These are phyloP conservation scores for Macropus fuliginosus DNA, from an alignment of 2,797 vertebrate genomes.

Conservation along the genomic window DNA sequence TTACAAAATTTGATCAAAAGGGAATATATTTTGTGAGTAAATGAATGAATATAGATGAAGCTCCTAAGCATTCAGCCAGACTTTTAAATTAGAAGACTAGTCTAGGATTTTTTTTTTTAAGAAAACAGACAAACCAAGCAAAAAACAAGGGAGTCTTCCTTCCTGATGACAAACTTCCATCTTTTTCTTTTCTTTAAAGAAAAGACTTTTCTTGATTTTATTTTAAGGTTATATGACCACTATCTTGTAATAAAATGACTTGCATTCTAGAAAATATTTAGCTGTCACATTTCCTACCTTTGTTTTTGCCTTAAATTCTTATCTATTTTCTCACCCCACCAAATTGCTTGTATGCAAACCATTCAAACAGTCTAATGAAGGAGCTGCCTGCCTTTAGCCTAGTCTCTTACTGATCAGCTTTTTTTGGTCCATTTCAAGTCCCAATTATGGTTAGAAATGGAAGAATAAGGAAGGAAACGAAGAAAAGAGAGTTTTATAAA, in stretches of 20 bases:
- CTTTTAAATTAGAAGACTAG: neutral
- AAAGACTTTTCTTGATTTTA: neutral
- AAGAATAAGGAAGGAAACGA: neutral
- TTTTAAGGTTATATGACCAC: neutral
- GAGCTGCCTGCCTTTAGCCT: neutral
- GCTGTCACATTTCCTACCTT: neutral
- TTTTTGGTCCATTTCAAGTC: neutral
- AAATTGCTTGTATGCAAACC: neutral
- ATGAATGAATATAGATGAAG: neutral
- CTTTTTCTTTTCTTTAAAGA: neutral
- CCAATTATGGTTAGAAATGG: neutral
- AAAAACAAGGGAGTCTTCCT: neutral
- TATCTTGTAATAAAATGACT: neutral
- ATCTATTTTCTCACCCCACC: neutral
- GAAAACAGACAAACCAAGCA: neutral
- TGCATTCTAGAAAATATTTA: neutral
- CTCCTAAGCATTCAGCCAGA: neutral
- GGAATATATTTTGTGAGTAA: constrained; percentile 19
- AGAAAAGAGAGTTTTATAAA: neutral
- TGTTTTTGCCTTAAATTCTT: neutral
- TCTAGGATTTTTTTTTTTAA: neutral
- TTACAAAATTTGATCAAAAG: neutral
- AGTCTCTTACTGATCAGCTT: neutral
- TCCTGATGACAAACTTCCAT: neutral
- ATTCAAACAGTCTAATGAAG: neutral